phyloP scores from a whole-genome alignment of 2,888 invertebrate species.

The Cerastoderma edule region DNA sequence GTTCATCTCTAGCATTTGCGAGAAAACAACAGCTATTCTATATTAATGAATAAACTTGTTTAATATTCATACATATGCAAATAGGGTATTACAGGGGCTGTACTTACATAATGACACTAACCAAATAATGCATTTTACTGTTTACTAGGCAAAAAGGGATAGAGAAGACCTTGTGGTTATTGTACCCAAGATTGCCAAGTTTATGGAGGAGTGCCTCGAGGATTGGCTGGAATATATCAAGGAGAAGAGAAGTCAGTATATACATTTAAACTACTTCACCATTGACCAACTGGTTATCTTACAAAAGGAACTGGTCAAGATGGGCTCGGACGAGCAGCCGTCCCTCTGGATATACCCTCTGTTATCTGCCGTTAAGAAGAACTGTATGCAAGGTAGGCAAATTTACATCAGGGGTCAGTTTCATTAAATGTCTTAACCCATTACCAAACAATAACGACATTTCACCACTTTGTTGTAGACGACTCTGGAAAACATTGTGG shows the following conservation, averaged over 20 bases:
- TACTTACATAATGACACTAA: too few species aligned
- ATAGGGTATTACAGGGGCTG: too few species aligned
- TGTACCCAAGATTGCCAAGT: conserved; percentile 66
- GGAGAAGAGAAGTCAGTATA: conserved; percentile 61
- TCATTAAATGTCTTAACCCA: not conserved
- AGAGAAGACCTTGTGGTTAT: conserved; percentile 59
- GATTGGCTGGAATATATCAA: conserved; percentile 72
- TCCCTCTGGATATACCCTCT: conserved; percentile 64
- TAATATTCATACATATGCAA: too few species aligned
- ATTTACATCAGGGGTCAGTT: not conserved
- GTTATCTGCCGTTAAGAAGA: conserved; percentile 64
- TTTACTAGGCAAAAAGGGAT: conserved; percentile 28
- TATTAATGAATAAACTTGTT: too few species aligned
- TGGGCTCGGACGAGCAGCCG: conserved; percentile 52
- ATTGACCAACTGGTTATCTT: conserved; percentile 79
- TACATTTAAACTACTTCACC: conserved; percentile 75
- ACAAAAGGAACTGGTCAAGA: conserved; percentile 69
- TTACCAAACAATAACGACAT: not conserved
- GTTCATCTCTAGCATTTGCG: too few species aligned
- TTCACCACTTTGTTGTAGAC: not conserved
- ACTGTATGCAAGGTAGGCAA: conserved; percentile 51
- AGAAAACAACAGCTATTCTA: too few species aligned
- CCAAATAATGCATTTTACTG: too few species aligned
- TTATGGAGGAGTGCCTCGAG: conserved; percentile 70
- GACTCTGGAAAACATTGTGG: too few species aligned